phyloP scores from a whole-genome alignment of 1,140 invertebrate genomes.

The Homarus americanus region DNA sequence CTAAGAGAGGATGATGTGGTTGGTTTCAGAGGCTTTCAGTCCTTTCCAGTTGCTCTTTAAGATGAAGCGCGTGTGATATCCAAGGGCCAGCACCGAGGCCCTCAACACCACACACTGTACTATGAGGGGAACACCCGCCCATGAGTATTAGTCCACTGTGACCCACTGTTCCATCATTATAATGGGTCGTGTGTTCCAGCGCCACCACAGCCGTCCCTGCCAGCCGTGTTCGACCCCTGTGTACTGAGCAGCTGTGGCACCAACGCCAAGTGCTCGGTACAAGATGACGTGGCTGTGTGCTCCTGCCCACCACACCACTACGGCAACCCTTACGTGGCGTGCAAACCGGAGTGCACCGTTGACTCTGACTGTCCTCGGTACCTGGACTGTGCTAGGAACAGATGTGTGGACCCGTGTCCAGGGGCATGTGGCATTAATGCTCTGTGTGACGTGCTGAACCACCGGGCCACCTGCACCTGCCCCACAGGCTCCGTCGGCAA shows the following conservation, averaged over 20 bases:
- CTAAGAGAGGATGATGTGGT: too few species aligned
- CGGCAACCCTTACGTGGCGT: slow-evolving; percentile 81
- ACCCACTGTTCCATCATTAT: too few species aligned
- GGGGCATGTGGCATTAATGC: slow-evolving; percentile 87
- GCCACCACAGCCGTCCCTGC: not conserved
- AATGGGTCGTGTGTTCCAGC: slow-evolving; percentile 65
- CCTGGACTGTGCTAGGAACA: slow-evolving; percentile 88
- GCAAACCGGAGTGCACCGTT: slow-evolving; percentile 87
- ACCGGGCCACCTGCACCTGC: slow-evolving; percentile 82
- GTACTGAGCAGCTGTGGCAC: slow-evolving; percentile 77
- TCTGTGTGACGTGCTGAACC: slow-evolving; percentile 86
- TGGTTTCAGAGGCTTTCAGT: too few species aligned
- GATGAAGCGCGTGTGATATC: too few species aligned
- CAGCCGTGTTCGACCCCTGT: slow-evolving; percentile 51
- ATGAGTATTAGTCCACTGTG: too few species aligned
- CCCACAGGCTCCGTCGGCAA: slow-evolving; percentile 82
- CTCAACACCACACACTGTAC: too few species aligned
- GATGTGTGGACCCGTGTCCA: slow-evolving; percentile 87
- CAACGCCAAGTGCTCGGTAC: slow-evolving; percentile 80
- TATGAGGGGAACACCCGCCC: too few species aligned
- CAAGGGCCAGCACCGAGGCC: too few species aligned
- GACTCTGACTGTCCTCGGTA: slow-evolving; percentile 86
- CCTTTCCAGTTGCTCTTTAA: too few species aligned
- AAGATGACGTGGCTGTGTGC: slow-evolving; percentile 81
- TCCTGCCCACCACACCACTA: slow-evolving; percentile 81